Conservation (phyloP, 2,888 invertebrate genomes). For the Scaptomyza tumidula region DNA sequence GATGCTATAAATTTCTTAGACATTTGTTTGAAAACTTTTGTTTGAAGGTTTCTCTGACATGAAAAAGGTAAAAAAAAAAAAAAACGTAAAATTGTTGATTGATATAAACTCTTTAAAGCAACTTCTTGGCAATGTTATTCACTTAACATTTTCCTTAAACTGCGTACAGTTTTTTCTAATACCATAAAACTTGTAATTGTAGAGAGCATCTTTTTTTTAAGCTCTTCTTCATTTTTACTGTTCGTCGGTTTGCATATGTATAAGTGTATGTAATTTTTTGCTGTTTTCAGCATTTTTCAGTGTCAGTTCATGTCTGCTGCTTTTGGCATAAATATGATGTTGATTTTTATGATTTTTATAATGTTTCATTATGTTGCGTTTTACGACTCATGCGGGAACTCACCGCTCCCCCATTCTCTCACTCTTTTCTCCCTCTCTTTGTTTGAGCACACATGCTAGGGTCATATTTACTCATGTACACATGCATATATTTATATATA, state of each 20-base stretch:
- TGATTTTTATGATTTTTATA: conserved; percentile 80
- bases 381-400: conserved; percentile 75
- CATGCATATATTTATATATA: neutral
- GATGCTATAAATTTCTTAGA: conserved; percentile 45
- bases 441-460: conserved; percentile 37
- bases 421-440: neutral
- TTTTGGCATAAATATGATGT: conserved; percentile 78
- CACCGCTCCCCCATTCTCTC: neutral
- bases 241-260: conserved; percentile 50
- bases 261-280: conserved; percentile 15
- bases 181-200: neutral
- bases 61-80: no score
- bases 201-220: neutral
- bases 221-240: conserved; percentile 13
- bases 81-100: neutral
- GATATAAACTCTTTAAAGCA: neutral
- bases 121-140: neutral
- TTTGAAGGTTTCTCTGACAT: no score
- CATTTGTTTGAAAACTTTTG: conserved; percentile 11
- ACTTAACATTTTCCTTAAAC: neutral
- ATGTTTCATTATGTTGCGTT: conserved; percentile 79
- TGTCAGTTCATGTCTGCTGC: conserved; percentile 41
- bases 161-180: neutral
- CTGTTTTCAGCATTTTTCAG: conserved; percentile 38
- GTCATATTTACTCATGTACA: neutral